These are phyloP conservation scores for Tapirus terrestris DNA, from an alignment of 2,113 vertebrate species.

Conservation along the genomic window DNA sequence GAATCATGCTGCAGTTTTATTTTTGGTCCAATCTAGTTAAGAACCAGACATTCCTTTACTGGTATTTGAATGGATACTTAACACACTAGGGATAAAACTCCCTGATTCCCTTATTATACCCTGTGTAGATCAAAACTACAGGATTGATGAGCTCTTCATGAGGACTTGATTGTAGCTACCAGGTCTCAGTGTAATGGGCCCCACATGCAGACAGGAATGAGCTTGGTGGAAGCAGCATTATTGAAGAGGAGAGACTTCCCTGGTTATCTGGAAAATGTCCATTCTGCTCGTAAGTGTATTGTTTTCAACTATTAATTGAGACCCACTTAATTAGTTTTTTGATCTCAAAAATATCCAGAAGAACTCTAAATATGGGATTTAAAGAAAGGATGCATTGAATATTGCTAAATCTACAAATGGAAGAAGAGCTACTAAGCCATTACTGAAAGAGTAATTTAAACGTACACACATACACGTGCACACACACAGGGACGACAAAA, in stretches of 20 bases:
- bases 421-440: neutral
- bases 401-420: neutral
- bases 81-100: neutral
- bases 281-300: neutral
- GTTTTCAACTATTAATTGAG: neutral
- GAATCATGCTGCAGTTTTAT: neutral
- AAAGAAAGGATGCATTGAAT: neutral
- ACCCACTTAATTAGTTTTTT: neutral
- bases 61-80: neutral
- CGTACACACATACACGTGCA: fast-evolving
- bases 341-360: neutral
- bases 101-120: neutral
- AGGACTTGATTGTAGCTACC: neutral
- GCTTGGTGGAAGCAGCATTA: neutral
- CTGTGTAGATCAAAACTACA: neutral
- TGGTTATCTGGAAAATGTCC: neutral
- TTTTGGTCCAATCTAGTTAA: neutral
- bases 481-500: neutral
- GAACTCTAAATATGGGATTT: neutral
- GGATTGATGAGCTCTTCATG: neutral
- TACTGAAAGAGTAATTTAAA: neutral
- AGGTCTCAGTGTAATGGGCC: neutral
- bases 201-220: neutral
- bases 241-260: neutral
- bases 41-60: neutral